phyloP scores from a whole-genome alignment of 2,888 invertebrate genomes.

The Campoletis raptor region DNA sequence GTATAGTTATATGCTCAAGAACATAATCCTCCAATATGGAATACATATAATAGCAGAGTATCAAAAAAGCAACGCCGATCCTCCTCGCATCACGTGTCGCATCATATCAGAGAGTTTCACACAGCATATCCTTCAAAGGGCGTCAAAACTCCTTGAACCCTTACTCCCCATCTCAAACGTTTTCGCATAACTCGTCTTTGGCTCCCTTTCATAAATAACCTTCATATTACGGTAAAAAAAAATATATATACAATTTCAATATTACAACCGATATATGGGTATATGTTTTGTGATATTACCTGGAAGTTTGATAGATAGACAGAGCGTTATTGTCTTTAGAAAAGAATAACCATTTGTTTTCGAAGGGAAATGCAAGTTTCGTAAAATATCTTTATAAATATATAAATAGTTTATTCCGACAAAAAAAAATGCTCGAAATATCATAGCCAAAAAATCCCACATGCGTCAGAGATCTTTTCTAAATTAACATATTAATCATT shows the following conservation, averaged over 20 bases:
- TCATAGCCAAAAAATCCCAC: background rate
- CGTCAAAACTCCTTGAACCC: conserved; percentile 41
- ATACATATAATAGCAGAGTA: conserved; percentile 30
- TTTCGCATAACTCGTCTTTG: conserved; percentile 75
- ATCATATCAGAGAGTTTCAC: conserved; percentile 76
- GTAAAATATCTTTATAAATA: background rate
- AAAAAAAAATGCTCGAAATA: conserved; percentile 5
- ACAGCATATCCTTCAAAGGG: conserved; percentile 51
- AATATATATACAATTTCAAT: conserved; percentile 84
- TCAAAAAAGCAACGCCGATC: conserved; percentile 73
- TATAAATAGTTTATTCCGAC: background rate
- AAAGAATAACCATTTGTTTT: conserved; percentile 84
- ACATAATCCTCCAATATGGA: conserved; percentile 24
- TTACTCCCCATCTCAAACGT: conserved; percentile 28
- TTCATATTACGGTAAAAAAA: conserved; percentile 77
- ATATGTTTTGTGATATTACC: conserved; percentile 80
- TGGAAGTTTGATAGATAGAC: conserved; percentile 83
- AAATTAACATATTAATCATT: conserved; percentile 30
- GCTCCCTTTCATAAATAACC: conserved; percentile 84
- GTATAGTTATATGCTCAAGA: conserved; percentile 51
- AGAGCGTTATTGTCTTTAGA: conserved; percentile 84
- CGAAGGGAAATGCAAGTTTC: conserved; percentile 68
- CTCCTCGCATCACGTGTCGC: conserved; percentile 77
- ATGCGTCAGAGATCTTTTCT: background rate
- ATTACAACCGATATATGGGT: conserved; percentile 81